phyloP scores from a whole-genome alignment of 2,888 invertebrate species.

The Incurvaria masculella region DNA sequence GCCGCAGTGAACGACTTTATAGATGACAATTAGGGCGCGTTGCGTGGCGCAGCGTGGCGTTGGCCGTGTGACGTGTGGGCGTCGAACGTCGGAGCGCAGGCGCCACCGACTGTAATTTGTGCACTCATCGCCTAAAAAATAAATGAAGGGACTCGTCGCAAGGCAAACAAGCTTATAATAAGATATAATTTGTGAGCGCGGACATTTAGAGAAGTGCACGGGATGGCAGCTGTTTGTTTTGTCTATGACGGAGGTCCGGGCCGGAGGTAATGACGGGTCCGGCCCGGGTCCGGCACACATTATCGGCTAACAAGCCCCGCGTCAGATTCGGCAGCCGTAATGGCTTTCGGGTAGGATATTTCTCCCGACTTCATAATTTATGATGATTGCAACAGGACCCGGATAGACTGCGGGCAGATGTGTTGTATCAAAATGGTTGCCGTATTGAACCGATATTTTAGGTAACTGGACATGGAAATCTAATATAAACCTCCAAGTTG shows the following conservation, averaged over 20 bases:
- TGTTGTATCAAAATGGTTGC: not conserved
- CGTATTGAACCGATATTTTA: too few species aligned
- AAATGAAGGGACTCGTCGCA: slow-evolving; percentile 55
- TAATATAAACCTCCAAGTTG: too few species aligned
- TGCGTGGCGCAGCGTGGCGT: not conserved
- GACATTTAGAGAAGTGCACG: slow-evolving; percentile 56
- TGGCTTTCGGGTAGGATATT: slow-evolving; percentile 54
- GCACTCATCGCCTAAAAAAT: slow-evolving; percentile 52
- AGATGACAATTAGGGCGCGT: not conserved
- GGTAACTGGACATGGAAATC: too few species aligned
- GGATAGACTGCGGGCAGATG: not conserved
- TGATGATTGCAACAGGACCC: slow-evolving; percentile 23
- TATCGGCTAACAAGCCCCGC: slow-evolving; percentile 55
- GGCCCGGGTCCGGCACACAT: slow-evolving; percentile 31
- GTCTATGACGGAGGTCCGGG: slow-evolving; percentile 53
- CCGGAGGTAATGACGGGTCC: not conserved
- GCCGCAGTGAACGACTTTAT: not conserved
- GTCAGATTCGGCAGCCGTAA: slow-evolving; percentile 58
- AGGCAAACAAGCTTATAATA: slow-evolving; percentile 59
- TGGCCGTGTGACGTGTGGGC: slow-evolving; percentile 20
- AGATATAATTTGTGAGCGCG: slow-evolving; percentile 53
- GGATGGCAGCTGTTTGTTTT: slow-evolving; percentile 54
- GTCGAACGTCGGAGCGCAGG: slow-evolving; percentile 42
- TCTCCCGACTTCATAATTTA: slow-evolving; percentile 49
- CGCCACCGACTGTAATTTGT: slow-evolving; percentile 48